These are phyloP conservation scores for Daboia siamensis DNA, from an alignment of 2,113 vertebrate genomes.

Conservation along the genomic window DNA sequence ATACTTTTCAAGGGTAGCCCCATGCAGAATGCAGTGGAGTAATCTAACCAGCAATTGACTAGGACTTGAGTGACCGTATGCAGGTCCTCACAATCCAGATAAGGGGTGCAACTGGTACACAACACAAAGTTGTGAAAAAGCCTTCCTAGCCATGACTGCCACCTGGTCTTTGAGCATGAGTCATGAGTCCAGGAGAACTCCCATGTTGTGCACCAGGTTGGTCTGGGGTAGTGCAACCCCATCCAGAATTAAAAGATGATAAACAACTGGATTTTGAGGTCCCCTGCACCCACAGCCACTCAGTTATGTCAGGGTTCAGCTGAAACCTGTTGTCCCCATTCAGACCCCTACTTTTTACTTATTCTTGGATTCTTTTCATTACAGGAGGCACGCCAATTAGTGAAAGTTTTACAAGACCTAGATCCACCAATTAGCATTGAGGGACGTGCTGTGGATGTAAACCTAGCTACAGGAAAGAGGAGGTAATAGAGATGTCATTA, in stretches of 20 bases:
- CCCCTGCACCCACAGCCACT: neutral
- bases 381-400: slow-evolving; percentile 90
- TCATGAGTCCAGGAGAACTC: neutral
- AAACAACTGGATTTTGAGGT: neutral
- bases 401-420: slow-evolving; percentile 88
- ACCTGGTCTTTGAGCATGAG: neutral
- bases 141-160: neutral
- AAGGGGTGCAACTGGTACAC: neutral
- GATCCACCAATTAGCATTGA: slow-evolving; percentile 88
- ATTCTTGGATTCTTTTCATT: slow-evolving; percentile 44
- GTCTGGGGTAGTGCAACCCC: neutral
- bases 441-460: slow-evolving; percentile 87
- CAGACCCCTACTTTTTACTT: neutral
- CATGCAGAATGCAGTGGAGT: neutral
- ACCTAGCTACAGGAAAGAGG: slow-evolving; percentile 83
- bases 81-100: neutral
- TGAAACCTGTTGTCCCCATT: neutral
- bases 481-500: slow-evolving; percentile 58
- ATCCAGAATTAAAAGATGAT: neutral
- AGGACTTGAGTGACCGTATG: neutral
- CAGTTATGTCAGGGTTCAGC: neutral
- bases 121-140: neutral
- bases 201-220: neutral
- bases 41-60: neutral
- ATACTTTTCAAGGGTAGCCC: neutral